Evolutionary conservation across 2,113 vertebrate species (phyloP).

Genomic region (Parus major): DNA sequence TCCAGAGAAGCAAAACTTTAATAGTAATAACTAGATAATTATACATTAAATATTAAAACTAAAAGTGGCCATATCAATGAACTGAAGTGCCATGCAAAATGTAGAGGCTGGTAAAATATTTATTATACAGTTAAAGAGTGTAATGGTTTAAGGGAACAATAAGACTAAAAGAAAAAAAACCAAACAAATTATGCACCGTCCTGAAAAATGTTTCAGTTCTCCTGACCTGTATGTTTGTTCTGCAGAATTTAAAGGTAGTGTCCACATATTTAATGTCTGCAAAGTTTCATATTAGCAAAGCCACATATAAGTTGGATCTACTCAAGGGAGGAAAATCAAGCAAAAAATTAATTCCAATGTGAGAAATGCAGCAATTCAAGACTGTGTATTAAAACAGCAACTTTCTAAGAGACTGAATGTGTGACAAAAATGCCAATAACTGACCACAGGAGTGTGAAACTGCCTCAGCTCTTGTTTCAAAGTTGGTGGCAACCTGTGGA

Average conservation of each 20-base stretch:
- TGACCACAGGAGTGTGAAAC: neutral
- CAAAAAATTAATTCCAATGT: neutral
- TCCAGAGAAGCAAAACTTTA: neutral
- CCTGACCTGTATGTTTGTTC: neutral
- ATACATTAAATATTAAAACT: neutral
- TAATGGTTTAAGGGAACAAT: neutral
- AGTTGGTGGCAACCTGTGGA: neutral
- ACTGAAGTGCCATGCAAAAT: neutral
- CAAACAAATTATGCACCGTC: neutral
- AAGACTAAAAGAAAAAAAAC: neutral
- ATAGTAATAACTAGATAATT: neutral
- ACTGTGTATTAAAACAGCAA: neutral
- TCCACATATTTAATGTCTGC: neutral
- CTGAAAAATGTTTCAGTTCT: neutral
- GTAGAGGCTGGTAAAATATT: neutral
- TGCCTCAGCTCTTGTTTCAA: neutral
- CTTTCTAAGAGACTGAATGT: neutral
- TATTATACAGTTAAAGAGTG: neutral
- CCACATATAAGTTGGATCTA: accelerated
- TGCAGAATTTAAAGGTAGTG: neutral
- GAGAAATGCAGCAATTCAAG: neutral
- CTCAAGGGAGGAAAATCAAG: constrained; percentile 2
- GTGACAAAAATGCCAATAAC: neutral
- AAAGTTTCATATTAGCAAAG: neutral
- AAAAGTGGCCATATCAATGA: neutral